Base-by-base conservation (phyloP, 2,888 invertebrate genomes). In the Conchocele bisecta region DNA sequence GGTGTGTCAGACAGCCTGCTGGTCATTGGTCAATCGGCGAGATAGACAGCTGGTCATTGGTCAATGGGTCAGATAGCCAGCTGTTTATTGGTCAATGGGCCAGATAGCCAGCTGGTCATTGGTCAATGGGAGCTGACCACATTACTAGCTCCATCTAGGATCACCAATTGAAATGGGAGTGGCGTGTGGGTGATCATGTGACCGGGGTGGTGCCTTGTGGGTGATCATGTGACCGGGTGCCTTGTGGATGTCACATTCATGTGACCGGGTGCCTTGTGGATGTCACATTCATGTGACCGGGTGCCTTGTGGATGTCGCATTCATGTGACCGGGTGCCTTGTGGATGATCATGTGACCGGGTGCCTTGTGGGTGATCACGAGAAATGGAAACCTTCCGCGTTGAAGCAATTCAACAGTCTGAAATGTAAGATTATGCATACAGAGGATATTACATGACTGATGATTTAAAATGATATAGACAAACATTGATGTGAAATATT, bases 321-420 rank as follows among this genome's bases (percentile, higher is more conserved):
- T 20, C 17, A 22, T 13, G 5, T 7, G 5, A 20, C 22, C 42
- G 17, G 22, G 42, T 17, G 6, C 5, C 4, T 20, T 17, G 4
- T 35, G 15, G 15, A 35, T 15, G 11, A 13, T 13, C 37, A 35
- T 13, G 37, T 15, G 11, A 35, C 11, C 11, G 11, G 15, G 15
- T 35, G 15, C n/a, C n/a, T 35, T 35, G 37, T 44, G 44, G 13
- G 9, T 9, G 11, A 39, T 83, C 75, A 95, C 73, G 95, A 94
- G 92, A 99, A 99, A 93, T 99, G 98, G 90, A 99, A 95, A 86
- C 97, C 98, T 91, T 95, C 95, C 59, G 94, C 93, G 92, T 99
- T 99, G 90, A 98, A 98, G 37, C 94, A 95, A 91, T 96, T 94
- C 85, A 98, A 92, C 64, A 98, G 92, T 77, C 93, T 94, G 91